A percentile compares a stretch with the other conserved stretches of the same genome.
These are phyloP conservation scores for Nymphalis urticae DNA, from an alignment of 2,888 invertebrate species.

Conservation along the genomic window DNA sequence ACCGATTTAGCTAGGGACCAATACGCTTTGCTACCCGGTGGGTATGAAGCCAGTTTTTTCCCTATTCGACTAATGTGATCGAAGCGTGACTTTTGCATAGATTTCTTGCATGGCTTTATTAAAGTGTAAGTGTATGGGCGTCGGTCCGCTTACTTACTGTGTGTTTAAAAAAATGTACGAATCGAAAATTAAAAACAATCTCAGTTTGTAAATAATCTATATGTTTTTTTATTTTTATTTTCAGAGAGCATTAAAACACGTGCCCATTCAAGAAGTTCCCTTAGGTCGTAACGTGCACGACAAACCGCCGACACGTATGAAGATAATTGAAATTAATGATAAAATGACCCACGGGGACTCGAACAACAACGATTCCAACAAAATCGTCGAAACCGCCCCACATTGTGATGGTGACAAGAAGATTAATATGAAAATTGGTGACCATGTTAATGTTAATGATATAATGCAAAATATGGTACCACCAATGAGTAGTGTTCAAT, in stretches of 20 bases:
- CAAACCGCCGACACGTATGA: constrained; percentile 57
- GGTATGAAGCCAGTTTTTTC: no score
- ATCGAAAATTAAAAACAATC: no score
- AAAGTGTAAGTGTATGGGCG: no score
- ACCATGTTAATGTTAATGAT: neutral
- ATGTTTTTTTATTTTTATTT: constrained; percentile 40
- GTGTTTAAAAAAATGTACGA: no score
- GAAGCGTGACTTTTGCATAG: no score
- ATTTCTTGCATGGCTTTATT: no score
- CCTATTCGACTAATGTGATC: no score
- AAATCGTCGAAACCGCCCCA: neutral
- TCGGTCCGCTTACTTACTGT: no score
- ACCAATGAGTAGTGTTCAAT: constrained; percentile 85
- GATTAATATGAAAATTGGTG: neutral
- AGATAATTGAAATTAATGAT: constrained; percentile 57
- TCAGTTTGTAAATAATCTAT: neutral
- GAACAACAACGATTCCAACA: constrained; percentile 50
- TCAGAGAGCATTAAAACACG: constrained; percentile 80
- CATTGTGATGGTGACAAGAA: constrained; percentile 4
- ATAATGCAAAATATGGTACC: constrained; percentile 53
- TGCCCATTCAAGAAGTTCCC: constrained; percentile 74
- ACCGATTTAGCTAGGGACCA: no score
- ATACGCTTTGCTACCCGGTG: no score
- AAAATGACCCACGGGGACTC: constrained; percentile 51
- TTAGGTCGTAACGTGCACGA: constrained; percentile 49